Percentiles rank a stretch among this genome's conserved stretches.
phyloP scores from a whole-genome alignment of 2,113 vertebrate species.

The Centropus unirufus region DNA sequence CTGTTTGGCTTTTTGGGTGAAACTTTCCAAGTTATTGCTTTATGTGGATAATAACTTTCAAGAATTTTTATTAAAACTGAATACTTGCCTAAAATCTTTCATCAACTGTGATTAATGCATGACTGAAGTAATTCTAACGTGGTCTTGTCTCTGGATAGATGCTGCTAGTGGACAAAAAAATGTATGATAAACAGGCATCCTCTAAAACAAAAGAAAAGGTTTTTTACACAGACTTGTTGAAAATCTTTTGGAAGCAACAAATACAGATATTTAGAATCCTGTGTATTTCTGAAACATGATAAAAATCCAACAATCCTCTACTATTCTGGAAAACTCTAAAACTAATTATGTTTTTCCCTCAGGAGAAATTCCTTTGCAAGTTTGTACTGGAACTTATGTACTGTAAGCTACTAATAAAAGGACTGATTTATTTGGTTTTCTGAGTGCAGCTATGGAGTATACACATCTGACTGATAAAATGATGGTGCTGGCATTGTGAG shows the following conservation, averaged over 20 bases:
- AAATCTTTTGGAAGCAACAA: conserved; percentile 44
- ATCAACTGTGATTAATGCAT: conserved; percentile 50
- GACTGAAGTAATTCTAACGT: conserved; percentile 49
- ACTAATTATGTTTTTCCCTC: conserved; percentile 27
- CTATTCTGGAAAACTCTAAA: conserved; percentile 48
- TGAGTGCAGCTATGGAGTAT: neutral
- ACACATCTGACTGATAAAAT: neutral
- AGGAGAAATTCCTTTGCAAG: conserved; percentile 54
- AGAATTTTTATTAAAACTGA: conserved; percentile 66
- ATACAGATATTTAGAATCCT: conserved; percentile 30
- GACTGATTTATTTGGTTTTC: neutral
- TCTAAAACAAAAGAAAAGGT: neutral
- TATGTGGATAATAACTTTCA: conserved; percentile 59
- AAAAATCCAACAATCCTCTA: neutral
- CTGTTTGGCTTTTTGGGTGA: conserved; percentile 30
- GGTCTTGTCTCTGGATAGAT: conserved; percentile 36
- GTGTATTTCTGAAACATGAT: conserved; percentile 6
- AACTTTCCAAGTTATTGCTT: conserved; percentile 51
- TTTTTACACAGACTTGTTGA: conserved; percentile 49
- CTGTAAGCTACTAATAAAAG: conserved; percentile 41
- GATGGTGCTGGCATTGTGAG: neutral
- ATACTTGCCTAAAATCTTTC: conserved; percentile 62
- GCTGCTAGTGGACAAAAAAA: conserved; percentile 46
- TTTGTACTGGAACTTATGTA: conserved; percentile 47
- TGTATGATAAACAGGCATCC: conserved; percentile 29